Evolutionary conservation across 37 sponge, comb jelly and placozoan genomes (phyloP), one percentile per base, ranked within the genome.

Genomic region (Beroe forskalii): DNA sequence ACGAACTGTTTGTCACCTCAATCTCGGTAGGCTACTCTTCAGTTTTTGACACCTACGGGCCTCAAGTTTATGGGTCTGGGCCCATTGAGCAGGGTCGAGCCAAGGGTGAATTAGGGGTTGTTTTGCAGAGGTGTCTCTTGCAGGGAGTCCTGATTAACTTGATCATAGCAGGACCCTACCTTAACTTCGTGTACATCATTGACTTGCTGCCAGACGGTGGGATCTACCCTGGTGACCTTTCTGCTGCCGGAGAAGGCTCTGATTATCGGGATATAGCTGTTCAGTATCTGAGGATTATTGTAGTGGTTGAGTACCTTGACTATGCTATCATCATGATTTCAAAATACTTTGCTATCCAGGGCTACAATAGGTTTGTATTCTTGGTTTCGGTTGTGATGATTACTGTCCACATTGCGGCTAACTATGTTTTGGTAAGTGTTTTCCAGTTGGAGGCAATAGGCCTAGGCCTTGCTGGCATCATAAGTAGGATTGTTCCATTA

Each of bases 41-140:
- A 12, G 55, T 44, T 12, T 80, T 80, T 25, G 86, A 80, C 40
- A 80, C 86, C 4, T 80, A 80, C 20, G 86, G 86, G 2, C 86
- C 86, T 12, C 86, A 69, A 69, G 72, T 69, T 8, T 63, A 63
- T 63, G 66, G 66, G n/a, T 72, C 75, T 17, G 6, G 39, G 39
- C 23, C 20, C 24, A n/a, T n/a, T n/a, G n/a, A n/a, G n/a, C n/a
- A n/a, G n/a, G n/a, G n/a, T n/a, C n/a, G n/a, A n/a, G 20, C 28
- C 8, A 23, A 39, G 12, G 35, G 22, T 4, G 75, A 72, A 30
- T 4, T 72, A 20, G 75, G 75, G 30, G 19, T 33, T 23, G 75
- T 72, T 3, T 32, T 72, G 75, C 2, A 35, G 39, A 72, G 35
- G 35, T 72, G 75, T 72, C 19, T 72, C 32, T 20, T 72, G 1